Evolutionary conservation across 2,797 vertebrate genomes (phyloP).

Genomic region (Sebastes variabilis): DNA sequence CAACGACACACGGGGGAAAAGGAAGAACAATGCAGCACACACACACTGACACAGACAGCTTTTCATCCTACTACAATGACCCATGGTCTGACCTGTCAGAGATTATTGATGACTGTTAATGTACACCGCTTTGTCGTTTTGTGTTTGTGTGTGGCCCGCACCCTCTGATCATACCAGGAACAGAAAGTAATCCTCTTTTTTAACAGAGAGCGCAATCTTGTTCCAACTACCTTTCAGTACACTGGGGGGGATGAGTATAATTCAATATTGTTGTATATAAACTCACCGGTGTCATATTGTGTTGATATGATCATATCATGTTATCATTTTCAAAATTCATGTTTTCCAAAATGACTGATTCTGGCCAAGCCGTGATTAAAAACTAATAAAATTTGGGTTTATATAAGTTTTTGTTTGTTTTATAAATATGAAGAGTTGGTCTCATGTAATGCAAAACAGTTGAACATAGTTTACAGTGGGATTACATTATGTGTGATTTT

Average conservation of each 20-base stretch:
- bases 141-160: slow-evolving; percentile 46
- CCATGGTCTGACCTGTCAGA: slow-evolving; percentile 71
- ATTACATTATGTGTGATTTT: background rate
- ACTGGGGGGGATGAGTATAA: background rate
- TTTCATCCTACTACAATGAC: slow-evolving; percentile 66
- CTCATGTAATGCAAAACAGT: background rate
- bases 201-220: background rate
- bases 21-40: slow-evolving; percentile 52
- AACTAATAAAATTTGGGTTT: background rate
- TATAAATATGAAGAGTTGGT: background rate
- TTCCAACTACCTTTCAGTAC: background rate
- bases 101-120: slow-evolving; percentile 79
- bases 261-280: background rate
- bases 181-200: slow-evolving; percentile 20
- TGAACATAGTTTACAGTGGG: background rate
- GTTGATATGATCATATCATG: background rate
- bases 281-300: background rate
- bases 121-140: slow-evolving; percentile 66
- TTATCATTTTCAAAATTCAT: background rate
- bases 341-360: background rate
- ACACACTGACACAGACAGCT: slow-evolving; percentile 60
- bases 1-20: slow-evolving; percentile 51
- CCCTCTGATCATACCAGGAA: slow-evolving; percentile 42
- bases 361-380: background rate
- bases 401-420: background rate